Percentiles rank a stretch among this genome's conserved stretches.
phyloP scores from a whole-genome alignment of 1,140 invertebrate species.

The Chlorops oryzae region DNA sequence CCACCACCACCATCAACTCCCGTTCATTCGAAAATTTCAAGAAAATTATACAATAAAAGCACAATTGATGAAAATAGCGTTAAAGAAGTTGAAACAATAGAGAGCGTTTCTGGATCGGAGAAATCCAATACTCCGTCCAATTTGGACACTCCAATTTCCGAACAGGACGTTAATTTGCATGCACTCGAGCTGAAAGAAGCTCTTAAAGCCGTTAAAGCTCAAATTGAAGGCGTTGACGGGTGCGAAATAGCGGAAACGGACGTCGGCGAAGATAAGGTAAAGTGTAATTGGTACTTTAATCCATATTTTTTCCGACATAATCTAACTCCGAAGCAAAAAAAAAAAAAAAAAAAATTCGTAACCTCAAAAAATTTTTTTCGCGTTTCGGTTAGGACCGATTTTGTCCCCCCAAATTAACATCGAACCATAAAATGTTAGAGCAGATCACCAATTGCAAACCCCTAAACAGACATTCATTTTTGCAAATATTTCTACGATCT shows the following conservation, averaged over 20 bases:
- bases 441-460: too few relatives aligned
- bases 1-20: slow-evolving; percentile 41
- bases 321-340: background rate
- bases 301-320: background rate
- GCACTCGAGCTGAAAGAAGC: slow-evolving; percentile 31
- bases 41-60: background rate
- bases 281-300: background rate
- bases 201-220: slow-evolving; percentile 30
- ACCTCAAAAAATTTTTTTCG: slow-evolving; percentile 6
- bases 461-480: too few relatives aligned
- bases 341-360: background rate
- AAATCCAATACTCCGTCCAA: too few relatives aligned
- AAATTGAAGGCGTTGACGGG: slow-evolving; percentile 27
- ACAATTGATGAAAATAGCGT: too few relatives aligned
- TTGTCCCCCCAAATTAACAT: too few relatives aligned
- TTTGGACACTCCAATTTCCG: too few relatives aligned
- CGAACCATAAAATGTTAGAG: too few relatives aligned
- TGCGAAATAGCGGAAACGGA: background rate
- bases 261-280: background rate
- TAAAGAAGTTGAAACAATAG: too few relatives aligned
- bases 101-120: too few relatives aligned
- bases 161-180: slow-evolving; percentile 23
- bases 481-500: too few relatives aligned
- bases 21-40: slow-evolving; percentile 21
- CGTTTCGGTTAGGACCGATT: too few relatives aligned